Percentiles rank a stretch among this genome's conserved stretches.
These are phyloP conservation scores for Anarrhichthys ocellatus DNA, from an alignment of 2,113 vertebrate genomes.

Conservation along the genomic window DNA sequence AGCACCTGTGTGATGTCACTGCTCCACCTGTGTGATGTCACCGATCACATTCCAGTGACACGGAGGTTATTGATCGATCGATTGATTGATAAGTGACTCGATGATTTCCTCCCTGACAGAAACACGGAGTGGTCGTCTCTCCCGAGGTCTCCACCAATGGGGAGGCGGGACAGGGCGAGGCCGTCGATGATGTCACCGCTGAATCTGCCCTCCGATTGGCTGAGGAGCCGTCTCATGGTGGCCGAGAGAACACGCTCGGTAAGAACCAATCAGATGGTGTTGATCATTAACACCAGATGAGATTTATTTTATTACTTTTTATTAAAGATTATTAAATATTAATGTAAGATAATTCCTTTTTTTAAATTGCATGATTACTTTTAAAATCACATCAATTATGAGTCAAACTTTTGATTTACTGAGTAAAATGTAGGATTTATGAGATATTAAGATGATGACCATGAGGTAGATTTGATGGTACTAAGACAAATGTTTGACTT, in stretches of 20 bases:
- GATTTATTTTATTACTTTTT: too few species aligned
- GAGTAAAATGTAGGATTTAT: not conserved
- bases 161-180: constrained; percentile 69
- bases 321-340: too few species aligned
- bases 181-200: constrained; percentile 56
- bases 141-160: constrained; percentile 85
- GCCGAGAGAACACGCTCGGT: constrained; percentile 87
- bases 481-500: too few species aligned
- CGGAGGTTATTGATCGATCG: not conserved
- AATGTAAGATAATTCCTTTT: not conserved
- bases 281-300: not conserved
- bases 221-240: constrained; percentile 65
- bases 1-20: constrained; percentile 8
- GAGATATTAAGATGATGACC: too few species aligned
- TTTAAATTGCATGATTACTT: not conserved
- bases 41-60: not conserved
- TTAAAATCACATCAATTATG: not conserved
- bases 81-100: not conserved
- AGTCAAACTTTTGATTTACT: not conserved
- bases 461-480: too few species aligned
- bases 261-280: constrained; percentile 62
- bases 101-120: constrained; percentile 75
- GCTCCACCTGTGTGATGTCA: not conserved
- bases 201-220: constrained; percentile 72
- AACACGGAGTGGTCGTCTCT: constrained; percentile 87